Evolutionary conservation across 2,113 vertebrate species (phyloP), one percentile per base, ranked within the genome.

Genomic region (Bolborhynchus lineola): DNA sequence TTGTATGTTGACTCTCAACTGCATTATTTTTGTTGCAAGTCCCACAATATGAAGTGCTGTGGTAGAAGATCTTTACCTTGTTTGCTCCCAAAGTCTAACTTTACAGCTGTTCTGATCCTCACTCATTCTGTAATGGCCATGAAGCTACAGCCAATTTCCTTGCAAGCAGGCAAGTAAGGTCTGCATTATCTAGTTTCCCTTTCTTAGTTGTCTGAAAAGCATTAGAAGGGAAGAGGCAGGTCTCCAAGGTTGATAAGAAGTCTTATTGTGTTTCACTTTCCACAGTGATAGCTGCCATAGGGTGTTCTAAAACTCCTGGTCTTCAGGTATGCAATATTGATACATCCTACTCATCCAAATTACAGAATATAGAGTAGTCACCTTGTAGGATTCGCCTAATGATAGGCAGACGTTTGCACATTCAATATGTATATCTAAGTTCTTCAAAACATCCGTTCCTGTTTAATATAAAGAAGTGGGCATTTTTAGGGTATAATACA

Each of bases 231-330:
- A 90, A 93, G 87, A 21, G 76, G 47, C 78, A 85, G 8, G 65
- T 90, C 63, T 92, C 81, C 87, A 17, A 49, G 59, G 41, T 33
- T 81, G 88, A 86, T 96, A 88, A 96, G 90, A 42, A 86, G 71
- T 8, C 15, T 81, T 90, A 16, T 24, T 90, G 86, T 91, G 77
- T 95, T 95, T 96, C 90, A 84, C 57, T 97, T 96, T 95, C 80
- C 92, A 84, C 83, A 52, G 42, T 75, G 82, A 29, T 64, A 94
- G 77, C 82, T 82, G 5, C 47, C 39, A 5, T 6, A 39, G 71
- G 44, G 55, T 75, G 88, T 88, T 92, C 75, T 83, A 67, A 39
- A 52, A 4, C 79, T 77, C 0, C 64, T 47, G 63, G 50, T 86
- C 68, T 95, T 68, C 69, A 69, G 76, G 42, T 75, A 6, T 84